Conservation (phyloP, 2,113 vertebrate species). For the Clarias macrocephalus region DNA sequence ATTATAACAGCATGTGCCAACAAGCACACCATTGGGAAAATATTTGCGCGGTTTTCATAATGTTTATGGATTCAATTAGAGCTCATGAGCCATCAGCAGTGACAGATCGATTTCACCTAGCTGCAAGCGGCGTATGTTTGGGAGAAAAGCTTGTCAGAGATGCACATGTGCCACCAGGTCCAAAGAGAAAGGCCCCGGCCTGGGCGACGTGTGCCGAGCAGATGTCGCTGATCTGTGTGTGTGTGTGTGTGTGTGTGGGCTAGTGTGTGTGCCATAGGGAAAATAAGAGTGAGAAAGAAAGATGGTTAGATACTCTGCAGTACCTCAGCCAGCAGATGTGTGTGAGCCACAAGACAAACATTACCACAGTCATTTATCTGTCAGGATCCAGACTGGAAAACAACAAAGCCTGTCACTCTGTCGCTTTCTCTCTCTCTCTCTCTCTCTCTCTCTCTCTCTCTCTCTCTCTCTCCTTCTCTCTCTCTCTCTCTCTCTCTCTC, state of each 20-base stretch:
- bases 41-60: slow-evolving; percentile 2
- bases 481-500: slow-evolving; percentile 21
- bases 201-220: slow-evolving; percentile 1
- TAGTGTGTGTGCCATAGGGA: slow-evolving; percentile 5
- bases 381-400: slow-evolving; percentile 54
- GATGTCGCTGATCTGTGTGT: slow-evolving; percentile 18
- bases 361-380: slow-evolving; percentile 54
- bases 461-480: slow-evolving; percentile 15
- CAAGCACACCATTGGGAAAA: not conserved
- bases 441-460: slow-evolving; percentile 25
- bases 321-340: slow-evolving; percentile 41
- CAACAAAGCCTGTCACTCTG: slow-evolving; percentile 42
- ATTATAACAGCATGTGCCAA: not conserved
- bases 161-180: slow-evolving; percentile 4
- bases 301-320: slow-evolving; percentile 27
- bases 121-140: not conserved
- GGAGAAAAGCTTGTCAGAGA: not conserved
- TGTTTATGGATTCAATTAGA: not conserved
- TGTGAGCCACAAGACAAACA: slow-evolving; percentile 50
- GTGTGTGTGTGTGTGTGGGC: not conserved
- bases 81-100: not conserved
- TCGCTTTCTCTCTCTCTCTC: slow-evolving; percentile 8
- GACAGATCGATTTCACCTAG: not conserved
- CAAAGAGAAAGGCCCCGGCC: not conserved
- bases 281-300: slow-evolving; percentile 2